A percentile compares a stretch with the other conserved stretches of the same genome.
These are phyloP conservation scores for Prolemur simus DNA, from an alignment of 2,113 vertebrate species.

Conservation along the genomic window DNA sequence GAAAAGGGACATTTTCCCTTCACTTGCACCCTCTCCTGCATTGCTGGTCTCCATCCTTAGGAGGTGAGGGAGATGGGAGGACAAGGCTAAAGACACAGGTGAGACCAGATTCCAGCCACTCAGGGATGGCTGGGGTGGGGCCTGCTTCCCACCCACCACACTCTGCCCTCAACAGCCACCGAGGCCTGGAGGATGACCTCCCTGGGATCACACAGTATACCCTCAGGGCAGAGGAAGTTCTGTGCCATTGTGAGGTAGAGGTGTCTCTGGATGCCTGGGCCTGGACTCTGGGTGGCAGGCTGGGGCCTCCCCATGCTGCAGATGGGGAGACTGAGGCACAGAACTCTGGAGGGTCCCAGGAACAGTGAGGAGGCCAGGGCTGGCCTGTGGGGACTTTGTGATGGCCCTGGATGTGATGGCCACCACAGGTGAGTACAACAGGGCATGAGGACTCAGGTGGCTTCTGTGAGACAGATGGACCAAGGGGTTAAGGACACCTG, in stretches of 20 bases:
- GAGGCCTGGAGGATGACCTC: not conserved
- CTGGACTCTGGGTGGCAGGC: not conserved
- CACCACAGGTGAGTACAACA: no score
- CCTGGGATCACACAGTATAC: not conserved
- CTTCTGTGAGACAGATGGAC: not conserved
- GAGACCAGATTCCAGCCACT: not conserved
- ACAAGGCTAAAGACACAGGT: not conserved
- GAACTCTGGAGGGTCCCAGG: not conserved
- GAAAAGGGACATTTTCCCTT: no score
- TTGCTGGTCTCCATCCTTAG: not conserved
- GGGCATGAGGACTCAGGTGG: not conserved
- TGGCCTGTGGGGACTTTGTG: not conserved
- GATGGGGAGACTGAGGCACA: rapidly evolving
- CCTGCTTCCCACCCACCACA: not conserved
- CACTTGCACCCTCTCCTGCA: not conserved
- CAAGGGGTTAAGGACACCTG: rapidly evolving
- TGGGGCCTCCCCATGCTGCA: not conserved
- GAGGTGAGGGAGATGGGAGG: not conserved
- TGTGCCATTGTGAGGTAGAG: not conserved
- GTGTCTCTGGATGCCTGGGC: not conserved
- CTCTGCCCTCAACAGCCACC: no score
- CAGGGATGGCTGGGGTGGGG: no score
- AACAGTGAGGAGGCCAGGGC: rapidly evolving
- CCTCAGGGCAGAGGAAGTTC: not conserved
- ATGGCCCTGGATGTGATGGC: not conserved